phyloP scores from a whole-genome alignment of 1,140 invertebrate species.

The Drosophila truncata region DNA sequence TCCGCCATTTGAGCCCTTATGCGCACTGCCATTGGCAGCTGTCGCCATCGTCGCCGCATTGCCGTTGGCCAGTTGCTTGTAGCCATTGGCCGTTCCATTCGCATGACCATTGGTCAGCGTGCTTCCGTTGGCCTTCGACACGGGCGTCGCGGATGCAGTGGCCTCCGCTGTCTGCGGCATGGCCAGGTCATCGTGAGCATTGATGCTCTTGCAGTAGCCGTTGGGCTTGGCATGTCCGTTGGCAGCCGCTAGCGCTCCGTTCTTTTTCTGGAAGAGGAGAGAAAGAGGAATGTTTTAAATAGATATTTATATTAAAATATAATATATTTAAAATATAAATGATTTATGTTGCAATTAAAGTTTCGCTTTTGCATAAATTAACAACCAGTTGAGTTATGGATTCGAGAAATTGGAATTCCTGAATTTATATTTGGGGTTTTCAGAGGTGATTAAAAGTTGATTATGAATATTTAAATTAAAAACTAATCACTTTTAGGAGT shows the following conservation, averaged over 20 bases:
- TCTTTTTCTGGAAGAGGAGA: slow-evolving; percentile 60
- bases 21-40: slow-evolving; percentile 38
- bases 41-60: slow-evolving; percentile 25
- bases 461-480: too few species aligned
- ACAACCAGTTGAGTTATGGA: too few species aligned
- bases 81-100: slow-evolving; percentile 68
- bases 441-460: too few species aligned
- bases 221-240: slow-evolving; percentile 73
- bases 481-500: too few species aligned
- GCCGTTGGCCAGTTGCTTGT: slow-evolving; percentile 61
- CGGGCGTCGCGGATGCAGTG: slow-evolving; percentile 33
- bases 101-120: slow-evolving; percentile 62
- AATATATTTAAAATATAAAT: too few species aligned
- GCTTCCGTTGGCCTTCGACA: slow-evolving; percentile 55
- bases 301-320: too few species aligned
- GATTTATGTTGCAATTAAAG: too few species aligned
- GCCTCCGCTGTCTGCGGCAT: slow-evolving; percentile 54
- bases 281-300: too few species aligned
- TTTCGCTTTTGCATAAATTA: too few species aligned
- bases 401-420: too few species aligned
- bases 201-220: slow-evolving; percentile 78
- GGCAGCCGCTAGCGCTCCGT: slow-evolving; percentile 44
- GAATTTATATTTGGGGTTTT: too few species aligned
- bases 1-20: slow-evolving; percentile 42
- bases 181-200: slow-evolving; percentile 73